phyloP scores from a whole-genome alignment of 2,888 invertebrate species.

The Melolontha melolontha region DNA sequence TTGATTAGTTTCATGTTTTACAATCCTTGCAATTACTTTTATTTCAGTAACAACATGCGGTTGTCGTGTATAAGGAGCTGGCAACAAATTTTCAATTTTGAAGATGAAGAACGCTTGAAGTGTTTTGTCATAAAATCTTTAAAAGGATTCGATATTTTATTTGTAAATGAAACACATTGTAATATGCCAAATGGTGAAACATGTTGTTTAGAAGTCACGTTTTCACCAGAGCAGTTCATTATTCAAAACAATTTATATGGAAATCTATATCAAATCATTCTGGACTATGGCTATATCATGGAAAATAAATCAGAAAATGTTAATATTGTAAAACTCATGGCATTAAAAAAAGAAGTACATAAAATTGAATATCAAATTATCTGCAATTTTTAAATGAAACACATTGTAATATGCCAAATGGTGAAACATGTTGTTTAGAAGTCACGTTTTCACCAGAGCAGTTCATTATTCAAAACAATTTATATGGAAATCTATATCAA shows the following conservation, averaged over 20 bases:
- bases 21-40: conserved; percentile 14
- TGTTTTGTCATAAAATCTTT: neutral
- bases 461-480: conserved; percentile 2
- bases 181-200: too few relatives aligned
- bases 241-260: conserved; percentile 7
- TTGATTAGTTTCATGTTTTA: conserved; percentile 18
- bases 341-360: conserved; percentile 3
- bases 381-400: neutral
- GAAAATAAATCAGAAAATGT: conserved; percentile 14
- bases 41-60: conserved; percentile 14
- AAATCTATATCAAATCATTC: conserved; percentile 12
- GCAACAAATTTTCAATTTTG: neutral
- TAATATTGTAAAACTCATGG: conserved; percentile 2
- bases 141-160: conserved; percentile 14
- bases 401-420: conserved; percentile 16
- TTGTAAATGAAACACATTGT: conserved; percentile 14
- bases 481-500: conserved; percentile 13
- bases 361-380: neutral
- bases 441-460: conserved; percentile 10
- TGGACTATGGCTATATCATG: neutral
- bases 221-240: conserved; percentile 7
- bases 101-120: too few relatives aligned
- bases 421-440: conserved; percentile 11
- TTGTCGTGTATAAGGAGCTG: conserved; percentile 2
- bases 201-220: conserved; percentile 10